These are phyloP conservation scores for Nannobrachium achirus DNA, from an alignment of 2,113 vertebrate genomes.

Conservation along the genomic window DNA sequence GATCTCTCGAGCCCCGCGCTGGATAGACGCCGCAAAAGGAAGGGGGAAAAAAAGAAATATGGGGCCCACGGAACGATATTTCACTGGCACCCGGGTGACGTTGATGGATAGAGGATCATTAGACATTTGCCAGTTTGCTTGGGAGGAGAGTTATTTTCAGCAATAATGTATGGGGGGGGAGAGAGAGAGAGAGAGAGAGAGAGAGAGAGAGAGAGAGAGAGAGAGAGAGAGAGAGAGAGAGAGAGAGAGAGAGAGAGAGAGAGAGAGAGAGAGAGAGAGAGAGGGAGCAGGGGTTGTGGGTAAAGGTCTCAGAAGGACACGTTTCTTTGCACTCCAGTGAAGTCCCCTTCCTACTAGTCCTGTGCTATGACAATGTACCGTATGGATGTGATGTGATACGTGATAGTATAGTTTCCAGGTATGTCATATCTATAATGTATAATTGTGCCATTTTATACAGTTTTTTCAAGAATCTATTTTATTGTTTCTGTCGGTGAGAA, in stretches of 20 bases:
- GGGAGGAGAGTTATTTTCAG: constrained; percentile 77
- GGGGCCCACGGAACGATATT: constrained; percentile 62
- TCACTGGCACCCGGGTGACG: constrained; percentile 68
- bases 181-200: too few species aligned
- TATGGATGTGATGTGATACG: too few species aligned
- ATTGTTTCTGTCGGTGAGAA: too few species aligned
- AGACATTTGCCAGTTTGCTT: constrained; percentile 73
- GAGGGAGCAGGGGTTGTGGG: constrained; percentile 51
- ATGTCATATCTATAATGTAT: too few species aligned
- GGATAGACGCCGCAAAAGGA: constrained; percentile 35
- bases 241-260: too few species aligned
- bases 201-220: too few species aligned
- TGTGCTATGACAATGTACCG: too few species aligned
- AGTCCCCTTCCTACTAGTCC: constrained; percentile 26
- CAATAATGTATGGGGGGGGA: constrained; percentile 64
- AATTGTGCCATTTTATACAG: too few species aligned
- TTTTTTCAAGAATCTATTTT: too few species aligned
- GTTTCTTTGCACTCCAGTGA: constrained; percentile 37
- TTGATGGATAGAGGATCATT: constrained; percentile 84
- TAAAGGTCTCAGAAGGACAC: constrained; percentile 47
- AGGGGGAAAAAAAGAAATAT: constrained; percentile 49
- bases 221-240: too few species aligned
- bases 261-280: too few species aligned
- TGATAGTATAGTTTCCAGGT: too few species aligned
- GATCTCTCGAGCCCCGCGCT: constrained; percentile 42